phyloP scores from a whole-genome alignment of 2,113 vertebrate genomes.

The Poecile atricapillus region DNA sequence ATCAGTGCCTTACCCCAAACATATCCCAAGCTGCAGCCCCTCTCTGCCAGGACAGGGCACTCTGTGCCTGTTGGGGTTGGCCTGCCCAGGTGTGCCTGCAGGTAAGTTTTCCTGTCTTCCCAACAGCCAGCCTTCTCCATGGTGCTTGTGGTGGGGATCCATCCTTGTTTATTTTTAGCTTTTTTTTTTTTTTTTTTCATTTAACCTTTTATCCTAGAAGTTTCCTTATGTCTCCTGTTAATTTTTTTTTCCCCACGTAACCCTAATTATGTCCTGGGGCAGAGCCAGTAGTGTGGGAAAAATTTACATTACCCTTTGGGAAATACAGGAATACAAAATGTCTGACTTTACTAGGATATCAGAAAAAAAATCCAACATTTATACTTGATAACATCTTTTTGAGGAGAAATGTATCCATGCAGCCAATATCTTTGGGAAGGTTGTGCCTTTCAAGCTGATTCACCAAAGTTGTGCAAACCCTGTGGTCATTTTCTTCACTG shows the following conservation, averaged over 20 bases:
- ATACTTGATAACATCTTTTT: neutral
- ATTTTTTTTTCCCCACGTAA: neutral
- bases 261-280: neutral
- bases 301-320: neutral
- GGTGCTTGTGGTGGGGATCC: neutral
- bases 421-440: neutral
- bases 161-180: neutral
- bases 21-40: neutral
- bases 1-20: neutral
- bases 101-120: slow-evolving; percentile 28
- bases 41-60: neutral
- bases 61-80: neutral
- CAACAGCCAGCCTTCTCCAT: neutral
- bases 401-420: neutral
- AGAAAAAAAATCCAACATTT: neutral
- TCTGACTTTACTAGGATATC: neutral
- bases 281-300: neutral
- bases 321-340: neutral
- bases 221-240: neutral
- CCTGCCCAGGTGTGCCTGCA: neutral
- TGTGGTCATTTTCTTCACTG: neutral
- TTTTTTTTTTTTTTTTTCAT: neutral
- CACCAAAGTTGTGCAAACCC: neutral
- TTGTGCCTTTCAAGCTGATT: neutral
- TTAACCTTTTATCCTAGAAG: neutral